A percentile compares a stretch with the other conserved stretches of the same genome.
Evolutionary conservation across 2,888 invertebrate genomes (phyloP).

Genomic region (Lasioglossum figueresi): DNA sequence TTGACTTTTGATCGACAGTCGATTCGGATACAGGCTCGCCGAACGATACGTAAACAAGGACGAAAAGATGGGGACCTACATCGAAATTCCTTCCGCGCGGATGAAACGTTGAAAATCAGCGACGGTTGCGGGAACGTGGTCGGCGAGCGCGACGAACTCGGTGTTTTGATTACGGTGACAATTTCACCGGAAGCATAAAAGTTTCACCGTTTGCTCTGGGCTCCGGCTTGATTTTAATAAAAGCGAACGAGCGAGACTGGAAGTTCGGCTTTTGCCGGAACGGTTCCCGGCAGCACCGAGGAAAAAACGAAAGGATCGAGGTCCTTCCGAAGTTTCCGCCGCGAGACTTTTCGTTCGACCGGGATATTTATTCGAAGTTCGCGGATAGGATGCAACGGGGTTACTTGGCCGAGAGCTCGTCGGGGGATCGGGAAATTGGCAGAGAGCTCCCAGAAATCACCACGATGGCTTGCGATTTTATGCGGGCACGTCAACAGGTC

Average conservation of each 20-base stretch:
- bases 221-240: constrained; percentile 54
- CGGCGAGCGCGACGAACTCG: constrained; percentile 1
- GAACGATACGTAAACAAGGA: neutral
- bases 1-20: neutral
- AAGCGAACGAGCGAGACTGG: constrained; percentile 41
- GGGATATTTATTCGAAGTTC: constrained; percentile 64
- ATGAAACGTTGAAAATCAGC: constrained; percentile 1
- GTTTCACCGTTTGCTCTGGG: constrained; percentile 34
- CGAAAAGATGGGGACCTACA: neutral
- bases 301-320: neutral
- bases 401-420: constrained; percentile 29
- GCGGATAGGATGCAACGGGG: constrained; percentile 40
- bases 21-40: neutral
- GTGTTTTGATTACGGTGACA: constrained; percentile 53
- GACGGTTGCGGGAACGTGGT: neutral
- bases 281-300: neutral
- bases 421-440: constrained; percentile 25
- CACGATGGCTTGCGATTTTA: neutral
- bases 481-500: constrained; percentile 13
- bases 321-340: constrained; percentile 48
- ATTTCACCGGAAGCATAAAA: constrained; percentile 43
- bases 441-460: constrained; percentile 38
- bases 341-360: constrained; percentile 25
- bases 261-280: constrained; percentile 27
- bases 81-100: constrained; percentile 17